Conservation (phyloP, 1,140 invertebrate genomes). For the Saxidomus purpurata region DNA sequence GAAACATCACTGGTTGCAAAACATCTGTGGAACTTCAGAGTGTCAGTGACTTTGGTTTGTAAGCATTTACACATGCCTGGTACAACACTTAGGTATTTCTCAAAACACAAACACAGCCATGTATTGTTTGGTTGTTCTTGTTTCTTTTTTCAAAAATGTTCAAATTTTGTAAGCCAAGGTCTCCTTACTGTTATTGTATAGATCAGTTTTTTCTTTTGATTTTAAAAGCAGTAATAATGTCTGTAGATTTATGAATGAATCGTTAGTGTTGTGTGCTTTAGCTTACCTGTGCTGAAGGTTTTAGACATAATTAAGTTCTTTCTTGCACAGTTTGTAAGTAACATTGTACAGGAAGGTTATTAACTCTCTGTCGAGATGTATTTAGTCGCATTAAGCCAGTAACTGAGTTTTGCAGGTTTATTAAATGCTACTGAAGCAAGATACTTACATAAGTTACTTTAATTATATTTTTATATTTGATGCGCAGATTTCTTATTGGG, state of each 20-base stretch:
- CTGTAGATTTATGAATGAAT: neutral
- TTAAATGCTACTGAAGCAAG: no score
- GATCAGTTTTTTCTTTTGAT: neutral
- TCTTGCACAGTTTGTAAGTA: no score
- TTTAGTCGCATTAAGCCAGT: no score
- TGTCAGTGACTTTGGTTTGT: constrained; percentile 2
- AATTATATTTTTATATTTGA: no score
- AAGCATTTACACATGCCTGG: neutral
- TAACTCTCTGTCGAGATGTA: no score
- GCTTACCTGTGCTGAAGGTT: neutral
- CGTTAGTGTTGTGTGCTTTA: neutral
- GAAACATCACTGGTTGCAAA: neutral
- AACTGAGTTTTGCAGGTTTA: no score
- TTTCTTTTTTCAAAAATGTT: neutral
- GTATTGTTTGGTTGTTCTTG: neutral
- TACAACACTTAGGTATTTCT: constrained; percentile 19
- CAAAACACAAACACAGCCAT: neutral
- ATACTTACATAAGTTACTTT: no score
- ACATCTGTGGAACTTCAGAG: constrained; percentile 8
- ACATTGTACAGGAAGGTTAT: no score
- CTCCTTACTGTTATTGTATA: neutral
- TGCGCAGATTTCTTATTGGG: no score
- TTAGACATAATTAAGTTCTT: no score
- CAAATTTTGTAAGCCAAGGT: constrained; percentile 1
- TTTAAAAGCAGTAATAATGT: neutral